Percentiles rank a stretch among this genome's conserved stretches.
These are phyloP conservation scores for Lordiphosa mommai DNA, from an alignment of 1,140 invertebrate genomes.

Conservation along the genomic window DNA sequence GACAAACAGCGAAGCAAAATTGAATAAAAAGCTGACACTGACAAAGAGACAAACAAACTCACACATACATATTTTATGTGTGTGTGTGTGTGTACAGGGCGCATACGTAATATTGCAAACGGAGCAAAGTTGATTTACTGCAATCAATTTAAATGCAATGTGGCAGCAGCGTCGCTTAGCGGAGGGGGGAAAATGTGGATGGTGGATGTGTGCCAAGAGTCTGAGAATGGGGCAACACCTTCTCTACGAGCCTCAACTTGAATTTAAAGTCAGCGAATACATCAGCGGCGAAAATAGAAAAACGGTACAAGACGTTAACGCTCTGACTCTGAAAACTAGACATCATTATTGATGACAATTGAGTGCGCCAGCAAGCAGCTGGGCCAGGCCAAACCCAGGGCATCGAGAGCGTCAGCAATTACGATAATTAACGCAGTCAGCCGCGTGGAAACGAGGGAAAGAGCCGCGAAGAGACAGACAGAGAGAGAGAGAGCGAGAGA, in stretches of 20 bases:
- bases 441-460: constrained; percentile 38
- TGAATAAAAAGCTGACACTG: constrained; percentile 66
- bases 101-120: constrained; percentile 47
- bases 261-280: constrained; percentile 66
- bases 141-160: constrained; percentile 76
- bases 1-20: constrained; percentile 65
- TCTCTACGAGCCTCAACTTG: constrained; percentile 22
- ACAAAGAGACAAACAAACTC: constrained; percentile 41
- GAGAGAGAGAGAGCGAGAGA: constrained; percentile 8
- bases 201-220: constrained; percentile 18
- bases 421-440: constrained; percentile 76
- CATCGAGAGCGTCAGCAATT: constrained; percentile 40
- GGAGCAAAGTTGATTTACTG: constrained; percentile 70
- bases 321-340: constrained; percentile 54
- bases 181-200: constrained; percentile 1
- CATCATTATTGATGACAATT: constrained; percentile 80
- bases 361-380: constrained; percentile 70
- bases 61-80: too few species aligned
- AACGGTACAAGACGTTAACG: constrained; percentile 12
- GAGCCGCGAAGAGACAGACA: constrained; percentile 4
- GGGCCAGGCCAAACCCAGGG: constrained; percentile 20
- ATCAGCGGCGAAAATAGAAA: constrained; percentile 71
- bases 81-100: constrained; percentile 24
- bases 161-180: constrained; percentile 14
- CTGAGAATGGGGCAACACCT: constrained; percentile 19